Conservation (phyloP, 2,113 vertebrate genomes). For the Antechinus flavipes region DNA sequence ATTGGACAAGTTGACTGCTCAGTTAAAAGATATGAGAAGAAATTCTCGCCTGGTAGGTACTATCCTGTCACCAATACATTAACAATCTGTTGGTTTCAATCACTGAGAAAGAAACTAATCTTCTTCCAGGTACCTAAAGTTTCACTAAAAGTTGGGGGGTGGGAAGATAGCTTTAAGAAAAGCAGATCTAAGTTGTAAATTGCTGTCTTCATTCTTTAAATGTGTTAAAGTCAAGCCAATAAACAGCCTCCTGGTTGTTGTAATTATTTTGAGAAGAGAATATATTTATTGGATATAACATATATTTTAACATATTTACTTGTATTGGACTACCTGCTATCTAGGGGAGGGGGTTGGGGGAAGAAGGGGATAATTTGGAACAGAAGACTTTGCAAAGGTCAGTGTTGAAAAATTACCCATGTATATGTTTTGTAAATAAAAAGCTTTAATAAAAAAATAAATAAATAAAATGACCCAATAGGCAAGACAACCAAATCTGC, state of each 20-base stretch:
- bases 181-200: neutral
- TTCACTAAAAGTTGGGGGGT: neutral
- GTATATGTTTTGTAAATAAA: too few species aligned
- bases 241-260: neutral
- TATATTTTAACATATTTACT: too few species aligned
- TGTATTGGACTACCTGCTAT: too few species aligned
- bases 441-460: too few species aligned
- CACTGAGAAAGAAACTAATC: neutral
- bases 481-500: too few species aligned
- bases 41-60: conserved; percentile 96
- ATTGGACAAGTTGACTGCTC: conserved; percentile 93
- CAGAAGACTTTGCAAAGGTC: too few species aligned
- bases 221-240: conserved; percentile 16
- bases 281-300: too few species aligned
- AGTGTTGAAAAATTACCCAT: too few species aligned
- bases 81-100: neutral
- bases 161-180: neutral
- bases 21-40: conserved; percentile 98
- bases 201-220: neutral
- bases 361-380: too few species aligned
- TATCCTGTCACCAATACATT: neutral
- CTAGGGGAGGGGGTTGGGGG: too few species aligned
- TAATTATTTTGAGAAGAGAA: neutral
- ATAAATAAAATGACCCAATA: too few species aligned
- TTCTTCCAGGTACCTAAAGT: neutral